phyloP scores from a whole-genome alignment of 2,888 invertebrate species.

The Shargacucullia verbasci region DNA sequence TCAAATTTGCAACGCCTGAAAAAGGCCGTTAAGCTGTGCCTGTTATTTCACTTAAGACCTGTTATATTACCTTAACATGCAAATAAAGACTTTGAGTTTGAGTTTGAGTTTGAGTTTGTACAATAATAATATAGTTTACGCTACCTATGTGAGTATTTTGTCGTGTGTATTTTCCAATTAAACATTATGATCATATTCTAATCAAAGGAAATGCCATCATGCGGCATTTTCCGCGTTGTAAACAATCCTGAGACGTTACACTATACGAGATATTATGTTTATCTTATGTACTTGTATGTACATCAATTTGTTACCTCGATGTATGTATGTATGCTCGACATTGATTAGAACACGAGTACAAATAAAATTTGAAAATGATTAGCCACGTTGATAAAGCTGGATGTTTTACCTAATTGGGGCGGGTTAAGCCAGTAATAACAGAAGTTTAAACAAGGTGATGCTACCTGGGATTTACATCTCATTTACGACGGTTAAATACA shows the following conservation, averaged over 20 bases:
- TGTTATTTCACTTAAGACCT: no score
- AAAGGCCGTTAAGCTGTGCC: no score
- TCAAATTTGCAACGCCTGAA: no score
- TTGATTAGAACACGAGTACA: slow-evolving; percentile 16
- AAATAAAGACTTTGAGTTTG: no score
- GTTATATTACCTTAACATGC: no score
- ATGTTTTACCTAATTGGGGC: slow-evolving; percentile 50
- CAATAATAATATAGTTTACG: no score
- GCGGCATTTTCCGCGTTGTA: slow-evolving; percentile 5
- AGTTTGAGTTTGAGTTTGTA: no score
- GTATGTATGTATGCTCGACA: background rate
- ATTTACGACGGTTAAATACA: slow-evolving; percentile 63
- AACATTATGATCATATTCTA: slow-evolving; percentile 9
- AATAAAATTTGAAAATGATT: slow-evolving; percentile 43
- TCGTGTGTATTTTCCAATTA: slow-evolving; percentile 13
- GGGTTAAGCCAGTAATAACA: slow-evolving; percentile 61
- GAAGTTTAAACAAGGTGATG: slow-evolving; percentile 63
- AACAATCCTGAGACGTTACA: background rate
- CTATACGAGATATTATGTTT: slow-evolving; percentile 1
- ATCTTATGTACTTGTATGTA: background rate
- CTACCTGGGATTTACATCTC: slow-evolving; percentile 69
- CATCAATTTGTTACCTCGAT: no score
- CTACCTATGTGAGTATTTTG: background rate
- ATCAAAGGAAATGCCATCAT: slow-evolving; percentile 37
- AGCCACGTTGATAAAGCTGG: slow-evolving; percentile 34